Conservation (phyloP, 1,140 invertebrate genomes). For the Trachymyrmex cornetzi region DNA sequence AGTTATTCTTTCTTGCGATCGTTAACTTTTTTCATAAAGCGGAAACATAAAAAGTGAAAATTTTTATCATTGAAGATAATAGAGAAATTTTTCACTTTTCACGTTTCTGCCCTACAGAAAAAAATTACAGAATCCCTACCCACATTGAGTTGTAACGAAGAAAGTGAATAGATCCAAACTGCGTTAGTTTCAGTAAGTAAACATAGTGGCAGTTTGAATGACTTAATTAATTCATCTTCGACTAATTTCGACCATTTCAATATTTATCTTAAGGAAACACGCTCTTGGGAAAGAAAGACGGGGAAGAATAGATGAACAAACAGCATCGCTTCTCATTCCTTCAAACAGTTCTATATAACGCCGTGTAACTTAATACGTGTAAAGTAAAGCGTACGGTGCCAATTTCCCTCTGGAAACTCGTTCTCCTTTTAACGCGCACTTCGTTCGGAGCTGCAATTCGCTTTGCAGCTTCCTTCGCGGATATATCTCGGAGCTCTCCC, state of each 20-base stretch:
- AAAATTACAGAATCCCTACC: too few relatives aligned
- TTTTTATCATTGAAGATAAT: too few relatives aligned
- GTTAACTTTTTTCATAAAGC: too few relatives aligned
- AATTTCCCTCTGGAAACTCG: conserved; percentile 24
- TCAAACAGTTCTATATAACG: background rate
- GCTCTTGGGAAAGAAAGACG: background rate
- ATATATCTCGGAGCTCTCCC: background rate
- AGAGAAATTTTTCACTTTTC: too few relatives aligned
- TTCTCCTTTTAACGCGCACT: conserved; percentile 29
- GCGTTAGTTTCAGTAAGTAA: conserved; percentile 20
- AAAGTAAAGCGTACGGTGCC: conserved; percentile 15
- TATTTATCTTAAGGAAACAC: conserved; percentile 7
- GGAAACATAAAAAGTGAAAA: too few relatives aligned
- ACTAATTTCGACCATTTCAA: conserved; percentile 16
- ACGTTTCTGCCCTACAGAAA: too few relatives aligned
- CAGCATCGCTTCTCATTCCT: background rate
- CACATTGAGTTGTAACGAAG: conserved; percentile 5
- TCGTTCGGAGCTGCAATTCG: background rate
- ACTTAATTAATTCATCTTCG: conserved; percentile 43
- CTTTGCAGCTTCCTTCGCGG: background rate
- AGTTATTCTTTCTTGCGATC: too few relatives aligned
- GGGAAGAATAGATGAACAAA: background rate
- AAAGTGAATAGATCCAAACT: conserved; percentile 27
- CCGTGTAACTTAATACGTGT: conserved; percentile 16
- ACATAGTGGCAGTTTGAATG: background rate